Evolutionary conservation across 35 echinoderm and acorn worm genomes (phyloP).

Genomic region (Nesometra sesokonis): DNA sequence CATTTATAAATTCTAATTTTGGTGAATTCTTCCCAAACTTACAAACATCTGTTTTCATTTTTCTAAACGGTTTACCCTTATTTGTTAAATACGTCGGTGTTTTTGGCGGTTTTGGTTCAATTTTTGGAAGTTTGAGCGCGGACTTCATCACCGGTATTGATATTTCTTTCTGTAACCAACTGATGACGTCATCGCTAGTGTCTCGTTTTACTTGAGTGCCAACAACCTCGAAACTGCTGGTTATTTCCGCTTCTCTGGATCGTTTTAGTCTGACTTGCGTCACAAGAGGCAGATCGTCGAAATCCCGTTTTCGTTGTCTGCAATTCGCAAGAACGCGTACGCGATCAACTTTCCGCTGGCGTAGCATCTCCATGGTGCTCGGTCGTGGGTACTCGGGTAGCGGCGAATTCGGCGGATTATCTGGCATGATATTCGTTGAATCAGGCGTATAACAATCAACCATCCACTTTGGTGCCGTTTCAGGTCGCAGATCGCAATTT

Average conservation of each 20-base stretch:
- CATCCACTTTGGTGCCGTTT: background rate
- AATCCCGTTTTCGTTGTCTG: background rate
- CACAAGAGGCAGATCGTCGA: background rate
- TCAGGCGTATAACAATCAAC: background rate
- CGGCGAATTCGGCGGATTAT: slow-evolving; percentile 33
- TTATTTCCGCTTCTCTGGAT: background rate
- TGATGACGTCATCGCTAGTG: background rate
- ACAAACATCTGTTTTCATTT: background rate
- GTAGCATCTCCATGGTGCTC: background rate
- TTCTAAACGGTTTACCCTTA: background rate
- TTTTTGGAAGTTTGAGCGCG: background rate
- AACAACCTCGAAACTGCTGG: background rate
- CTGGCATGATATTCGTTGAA: background rate
- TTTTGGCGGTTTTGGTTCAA: background rate
- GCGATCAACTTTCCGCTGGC: background rate
- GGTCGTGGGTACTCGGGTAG: background rate
- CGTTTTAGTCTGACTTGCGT: background rate
- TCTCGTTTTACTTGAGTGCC: background rate
- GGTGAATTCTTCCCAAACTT: background rate
- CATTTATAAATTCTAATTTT: slow-evolving; percentile 28
- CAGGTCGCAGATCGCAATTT: background rate
- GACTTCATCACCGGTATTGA: background rate
- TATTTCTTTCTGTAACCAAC: background rate
- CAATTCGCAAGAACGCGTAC: background rate
- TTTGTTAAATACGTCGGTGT: background rate